phyloP scores from a whole-genome alignment of 1,140 invertebrate species.

The Metaphire vulgaris region DNA sequence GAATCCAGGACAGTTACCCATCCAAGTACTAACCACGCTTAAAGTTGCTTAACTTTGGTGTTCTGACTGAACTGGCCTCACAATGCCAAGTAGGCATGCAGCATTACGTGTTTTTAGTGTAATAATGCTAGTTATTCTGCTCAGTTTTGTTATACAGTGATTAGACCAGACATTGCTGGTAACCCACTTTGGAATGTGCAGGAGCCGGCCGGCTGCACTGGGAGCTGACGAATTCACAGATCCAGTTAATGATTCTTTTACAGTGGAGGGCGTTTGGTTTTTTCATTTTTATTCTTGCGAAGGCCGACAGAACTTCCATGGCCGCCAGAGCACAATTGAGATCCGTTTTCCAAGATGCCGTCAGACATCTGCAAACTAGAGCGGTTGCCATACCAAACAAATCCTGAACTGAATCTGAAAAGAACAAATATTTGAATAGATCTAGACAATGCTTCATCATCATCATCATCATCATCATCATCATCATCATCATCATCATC shows the following conservation, averaged over 20 bases:
- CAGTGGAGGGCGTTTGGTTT: slow-evolving; percentile 61
- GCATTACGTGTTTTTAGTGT: no score
- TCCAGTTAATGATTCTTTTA: slow-evolving; percentile 85
- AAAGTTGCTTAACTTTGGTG: no score
- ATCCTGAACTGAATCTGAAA: slow-evolving; percentile 70
- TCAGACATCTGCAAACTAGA: slow-evolving; percentile 84
- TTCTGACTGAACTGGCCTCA: no score
- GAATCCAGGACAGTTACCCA: no score
- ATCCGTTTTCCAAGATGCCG: slow-evolving; percentile 92
- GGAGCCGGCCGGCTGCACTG: slow-evolving; percentile 92
- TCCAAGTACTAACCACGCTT: no score
- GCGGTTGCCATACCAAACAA: slow-evolving; percentile 84
- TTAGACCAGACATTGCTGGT: no score
- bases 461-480: no score
- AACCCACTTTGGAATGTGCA: slow-evolving; percentile 75
- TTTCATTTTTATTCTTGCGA: slow-evolving; percentile 75
- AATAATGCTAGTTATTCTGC: no score
- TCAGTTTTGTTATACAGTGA: no score
- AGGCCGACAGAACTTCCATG: slow-evolving; percentile 77
- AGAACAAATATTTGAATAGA: slow-evolving; percentile 24
- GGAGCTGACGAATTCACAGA: slow-evolving; percentile 92
- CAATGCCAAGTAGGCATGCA: no score
- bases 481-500: no score
- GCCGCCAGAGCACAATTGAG: slow-evolving; percentile 89
- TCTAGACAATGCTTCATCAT: no score